A percentile compares a stretch with the other conserved stretches of the same genome.
These are phyloP conservation scores for Drosophila sechellia DNA, from an alignment of 1,140 invertebrate genomes.

Conservation along the genomic window DNA sequence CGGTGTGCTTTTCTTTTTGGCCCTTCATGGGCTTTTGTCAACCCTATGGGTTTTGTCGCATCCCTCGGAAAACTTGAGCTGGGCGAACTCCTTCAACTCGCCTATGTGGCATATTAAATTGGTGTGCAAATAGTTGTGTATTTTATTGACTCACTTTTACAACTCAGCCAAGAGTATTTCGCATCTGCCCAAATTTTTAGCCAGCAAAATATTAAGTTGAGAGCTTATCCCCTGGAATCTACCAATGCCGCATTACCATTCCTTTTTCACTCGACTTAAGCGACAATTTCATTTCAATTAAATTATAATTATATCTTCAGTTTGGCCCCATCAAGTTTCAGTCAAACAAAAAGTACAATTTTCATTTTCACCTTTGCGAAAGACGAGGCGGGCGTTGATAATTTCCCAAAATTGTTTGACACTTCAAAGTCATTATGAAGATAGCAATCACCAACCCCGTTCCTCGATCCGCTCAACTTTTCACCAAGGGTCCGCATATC, in stretches of 20 bases:
- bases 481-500: constrained; percentile 58
- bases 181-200: constrained; percentile 2
- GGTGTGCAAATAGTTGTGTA: constrained; percentile 43
- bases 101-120: constrained; percentile 54
- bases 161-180: not conserved
- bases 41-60: constrained; percentile 14
- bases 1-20: constrained; percentile 31
- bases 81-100: constrained; percentile 1
- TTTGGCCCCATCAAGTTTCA: constrained; percentile 24
- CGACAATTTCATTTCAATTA: constrained; percentile 67
- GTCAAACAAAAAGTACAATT: constrained; percentile 55
- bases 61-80: constrained; percentile 19
- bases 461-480: constrained; percentile 7
- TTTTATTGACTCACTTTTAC: constrained; percentile 4
- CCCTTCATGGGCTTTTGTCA: constrained; percentile 40
- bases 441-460: constrained; percentile 58
- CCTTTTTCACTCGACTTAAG: constrained; percentile 13
- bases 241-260: constrained; percentile 1
- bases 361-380: constrained; percentile 60
- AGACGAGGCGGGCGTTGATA: constrained; percentile 51
- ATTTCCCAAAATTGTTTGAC: constrained; percentile 67
- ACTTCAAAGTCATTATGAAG: constrained; percentile 80
- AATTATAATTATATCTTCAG: constrained; percentile 70
- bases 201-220: constrained; percentile 1
- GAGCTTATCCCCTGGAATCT: not conserved